Conservation (phyloP, 2,797 vertebrate genomes). For the Peromyscus aztecus region DNA sequence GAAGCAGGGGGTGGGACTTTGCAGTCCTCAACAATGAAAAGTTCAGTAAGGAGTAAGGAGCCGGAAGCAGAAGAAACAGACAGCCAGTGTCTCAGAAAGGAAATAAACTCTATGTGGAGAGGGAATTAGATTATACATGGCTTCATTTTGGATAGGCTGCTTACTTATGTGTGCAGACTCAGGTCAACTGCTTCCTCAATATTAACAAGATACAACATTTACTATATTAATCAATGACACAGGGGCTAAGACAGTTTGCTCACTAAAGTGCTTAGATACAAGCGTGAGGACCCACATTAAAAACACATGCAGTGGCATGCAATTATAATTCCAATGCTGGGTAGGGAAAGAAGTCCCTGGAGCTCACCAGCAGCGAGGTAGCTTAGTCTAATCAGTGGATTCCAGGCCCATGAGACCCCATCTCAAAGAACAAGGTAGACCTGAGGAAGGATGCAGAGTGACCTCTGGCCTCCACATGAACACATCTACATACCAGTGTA, state of each 20-base stretch:
- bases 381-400: not conserved
- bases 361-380: not conserved
- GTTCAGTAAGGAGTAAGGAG: not conserved
- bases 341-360: not conserved
- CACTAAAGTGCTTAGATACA: not conserved
- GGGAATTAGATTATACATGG: not conserved
- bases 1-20: not conserved
- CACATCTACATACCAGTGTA: not conserved
- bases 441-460: not conserved
- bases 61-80: slow-evolving; percentile 24
- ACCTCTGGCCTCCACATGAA: not conserved
- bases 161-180: not conserved
- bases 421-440: not conserved
- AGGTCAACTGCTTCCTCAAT: not conserved
- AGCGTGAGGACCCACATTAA: not conserved
- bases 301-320: not conserved
- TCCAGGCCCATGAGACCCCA: not conserved
- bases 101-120: not conserved
- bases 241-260: not conserved
- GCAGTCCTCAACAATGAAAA: not conserved
- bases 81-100: not conserved
- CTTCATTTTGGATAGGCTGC: slow-evolving; percentile 9
- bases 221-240: not conserved
- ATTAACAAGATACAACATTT: not conserved
- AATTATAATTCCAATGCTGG: not conserved